Evolutionary conservation across 2,888 invertebrate species (phyloP), one percentile per base, ranked within the genome.

Genomic region (Nineta flava): DNA sequence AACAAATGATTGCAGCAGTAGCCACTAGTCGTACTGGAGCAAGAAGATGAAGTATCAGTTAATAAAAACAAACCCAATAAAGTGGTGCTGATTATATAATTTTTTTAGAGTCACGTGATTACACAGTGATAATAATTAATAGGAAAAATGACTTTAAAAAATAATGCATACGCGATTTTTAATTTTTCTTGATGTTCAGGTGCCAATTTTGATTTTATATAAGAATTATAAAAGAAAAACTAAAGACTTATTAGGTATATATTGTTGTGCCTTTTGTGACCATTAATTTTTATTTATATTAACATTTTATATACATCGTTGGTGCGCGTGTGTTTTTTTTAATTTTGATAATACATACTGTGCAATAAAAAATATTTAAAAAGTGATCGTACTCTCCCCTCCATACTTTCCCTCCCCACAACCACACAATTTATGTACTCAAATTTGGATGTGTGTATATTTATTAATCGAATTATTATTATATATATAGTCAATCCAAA

Each of bases 1-100:
- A 86, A 63, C 87, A 90, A 72, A 88, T 91, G 83, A 87, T 92
- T 63, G 86, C 85, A 48, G 84, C 83, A 49, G 86, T 85, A 55
- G 81, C 81, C 55, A 78, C 82, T 54, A 75, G 80, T 59, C 76
- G 78, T 26, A 26, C 26, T 6, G 26, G 26, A 6, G 26, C 26
- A 62, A 75, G 83, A 69, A 76, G 81, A 70, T 80, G 81, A 79
- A 82, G 79, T 76, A 69, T 35, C 21, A 67, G 31, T 32, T 45
- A 47, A 44, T 16, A 46, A 34, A 43, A 48, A 52, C 7, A 6
- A 26, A 26, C 26, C 19, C 26, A 44, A 21, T 17, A 48, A 42
- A 42, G 51, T 51, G 53, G 54, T 53, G 51, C 48, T 48, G 55
- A 57, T 55, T 60, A 60, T 61, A 61, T 62, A 62, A 62, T 59